These are phyloP conservation scores for Ceratina calcarata DNA, from an alignment of 1,140 invertebrate genomes.

Conservation along the genomic window DNA sequence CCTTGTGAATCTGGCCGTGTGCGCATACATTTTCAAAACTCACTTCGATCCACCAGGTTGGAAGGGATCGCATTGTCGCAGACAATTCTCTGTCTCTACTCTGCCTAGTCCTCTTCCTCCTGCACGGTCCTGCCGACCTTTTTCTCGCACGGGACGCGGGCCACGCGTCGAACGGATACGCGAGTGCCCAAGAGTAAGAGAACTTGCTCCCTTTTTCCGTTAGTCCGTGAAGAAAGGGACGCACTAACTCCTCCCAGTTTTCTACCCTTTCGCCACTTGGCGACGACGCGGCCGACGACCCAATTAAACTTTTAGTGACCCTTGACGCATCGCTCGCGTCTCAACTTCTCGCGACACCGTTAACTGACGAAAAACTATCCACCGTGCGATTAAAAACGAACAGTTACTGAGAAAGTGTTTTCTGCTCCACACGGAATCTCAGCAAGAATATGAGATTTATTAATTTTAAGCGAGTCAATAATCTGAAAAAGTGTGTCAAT, in stretches of 20 bases:
- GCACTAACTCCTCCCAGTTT: constrained; percentile 40
- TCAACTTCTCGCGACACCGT: background rate
- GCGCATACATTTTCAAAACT: constrained; percentile 76
- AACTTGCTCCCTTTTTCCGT: constrained; percentile 31
- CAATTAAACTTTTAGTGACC: constrained; percentile 40
- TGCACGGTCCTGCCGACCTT: background rate
- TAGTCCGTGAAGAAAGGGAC: constrained; percentile 31
- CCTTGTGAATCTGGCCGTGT: constrained; percentile 76
- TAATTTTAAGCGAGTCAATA: no score
- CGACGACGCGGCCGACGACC: constrained; percentile 13
- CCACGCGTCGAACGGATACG: constrained; percentile 44
- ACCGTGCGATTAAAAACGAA: no score
- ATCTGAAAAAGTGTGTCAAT: no score
- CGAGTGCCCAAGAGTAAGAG: background rate
- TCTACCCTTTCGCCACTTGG: constrained; percentile 25
- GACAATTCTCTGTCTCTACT: constrained; percentile 56
- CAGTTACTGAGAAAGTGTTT: no score
- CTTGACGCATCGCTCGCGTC: constrained; percentile 13
- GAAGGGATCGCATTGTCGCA: constrained; percentile 64
- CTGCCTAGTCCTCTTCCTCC: background rate
- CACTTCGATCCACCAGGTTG: constrained; percentile 68
- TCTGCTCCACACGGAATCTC: no score
- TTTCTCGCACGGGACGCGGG: constrained; percentile 37
- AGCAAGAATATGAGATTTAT: no score
- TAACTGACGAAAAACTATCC: background rate